Conservation (phyloP, 2,888 invertebrate species). For the Ferdinandea cuprea region DNA sequence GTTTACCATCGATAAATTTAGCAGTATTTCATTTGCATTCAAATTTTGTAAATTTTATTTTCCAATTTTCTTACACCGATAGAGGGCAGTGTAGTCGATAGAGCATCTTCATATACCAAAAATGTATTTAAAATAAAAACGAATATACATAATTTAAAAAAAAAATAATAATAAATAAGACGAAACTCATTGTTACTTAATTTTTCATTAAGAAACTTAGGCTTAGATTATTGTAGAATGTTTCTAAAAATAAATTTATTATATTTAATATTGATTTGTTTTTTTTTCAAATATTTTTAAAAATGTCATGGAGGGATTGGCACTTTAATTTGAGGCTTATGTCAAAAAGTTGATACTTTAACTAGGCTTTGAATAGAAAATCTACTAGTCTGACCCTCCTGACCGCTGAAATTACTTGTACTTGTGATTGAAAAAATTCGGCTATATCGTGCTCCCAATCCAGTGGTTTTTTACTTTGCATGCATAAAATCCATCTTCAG, state of each 20-base stretch:
- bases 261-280: slow-evolving; percentile 8
- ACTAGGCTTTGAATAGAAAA: no score
- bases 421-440: no score
- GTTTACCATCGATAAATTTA: slow-evolving; percentile 12
- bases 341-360: no score
- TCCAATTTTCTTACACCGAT: slow-evolving; percentile 4
- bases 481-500: no score
- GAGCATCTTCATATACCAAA: slow-evolving; percentile 67
- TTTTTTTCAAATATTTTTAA: not conserved
- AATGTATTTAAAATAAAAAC: slow-evolving; percentile 44
- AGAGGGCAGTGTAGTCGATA: slow-evolving; percentile 6
- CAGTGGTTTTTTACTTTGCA: no score
- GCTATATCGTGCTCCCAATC: no score
- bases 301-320: not conserved
- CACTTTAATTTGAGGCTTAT: no score
- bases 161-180: slow-evolving; percentile 5
- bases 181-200: slow-evolving; percentile 38
- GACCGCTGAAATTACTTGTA: no score
- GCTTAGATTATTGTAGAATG: slow-evolving; percentile 18
- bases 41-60: slow-evolving; percentile 45
- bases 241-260: slow-evolving; percentile 31
- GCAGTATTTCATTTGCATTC: slow-evolving; percentile 56
- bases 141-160: slow-evolving; percentile 4
- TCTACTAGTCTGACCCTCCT: no score
- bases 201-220: slow-evolving; percentile 39